phyloP scores from a whole-genome alignment of 1,140 invertebrate species.

The Colletes latitarsis region DNA sequence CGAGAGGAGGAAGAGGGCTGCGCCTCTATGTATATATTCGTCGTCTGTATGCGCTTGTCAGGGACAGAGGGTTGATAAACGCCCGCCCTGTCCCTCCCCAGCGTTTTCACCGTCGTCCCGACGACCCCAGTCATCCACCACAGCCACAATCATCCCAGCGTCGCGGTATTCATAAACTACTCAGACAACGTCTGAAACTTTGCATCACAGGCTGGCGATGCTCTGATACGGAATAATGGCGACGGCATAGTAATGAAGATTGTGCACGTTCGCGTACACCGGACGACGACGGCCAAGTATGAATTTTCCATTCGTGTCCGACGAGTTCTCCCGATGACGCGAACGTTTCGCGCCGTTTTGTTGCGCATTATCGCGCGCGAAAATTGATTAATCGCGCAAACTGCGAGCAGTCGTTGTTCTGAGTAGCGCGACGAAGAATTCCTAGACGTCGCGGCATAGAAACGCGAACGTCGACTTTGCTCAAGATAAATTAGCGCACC shows the following conservation, averaged over 20 bases:
- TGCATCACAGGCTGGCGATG: slow-evolving; percentile 51
- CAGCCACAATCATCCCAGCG: slow-evolving; percentile 62
- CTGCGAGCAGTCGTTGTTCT: background rate
- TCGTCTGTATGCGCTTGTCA: slow-evolving; percentile 43
- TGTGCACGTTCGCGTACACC: slow-evolving; percentile 8
- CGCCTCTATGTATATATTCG: slow-evolving; percentile 18
- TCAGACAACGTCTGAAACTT: slow-evolving; percentile 70
- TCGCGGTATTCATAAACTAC: slow-evolving; percentile 71
- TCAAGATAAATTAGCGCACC: no score
- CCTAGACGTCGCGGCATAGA: no score
- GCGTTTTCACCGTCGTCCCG: slow-evolving; percentile 36
- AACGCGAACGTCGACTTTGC: no score
- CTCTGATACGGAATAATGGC: slow-evolving; percentile 67
- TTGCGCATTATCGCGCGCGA: background rate
- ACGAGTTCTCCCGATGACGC: background rate
- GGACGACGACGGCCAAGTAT: background rate
- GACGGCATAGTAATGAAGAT: slow-evolving; percentile 39
- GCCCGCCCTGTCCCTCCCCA: slow-evolving; percentile 25
- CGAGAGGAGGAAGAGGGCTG: slow-evolving; percentile 22
- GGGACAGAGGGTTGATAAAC: slow-evolving; percentile 69
- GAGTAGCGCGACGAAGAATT: no score
- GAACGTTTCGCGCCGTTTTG: background rate
- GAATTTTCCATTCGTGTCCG: background rate
- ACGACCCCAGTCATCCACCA: slow-evolving; percentile 29
- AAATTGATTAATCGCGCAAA: slow-evolving; percentile 19